phyloP scores from a whole-genome alignment of 2,797 vertebrate genomes.

The Cercopithecus mitis region DNA sequence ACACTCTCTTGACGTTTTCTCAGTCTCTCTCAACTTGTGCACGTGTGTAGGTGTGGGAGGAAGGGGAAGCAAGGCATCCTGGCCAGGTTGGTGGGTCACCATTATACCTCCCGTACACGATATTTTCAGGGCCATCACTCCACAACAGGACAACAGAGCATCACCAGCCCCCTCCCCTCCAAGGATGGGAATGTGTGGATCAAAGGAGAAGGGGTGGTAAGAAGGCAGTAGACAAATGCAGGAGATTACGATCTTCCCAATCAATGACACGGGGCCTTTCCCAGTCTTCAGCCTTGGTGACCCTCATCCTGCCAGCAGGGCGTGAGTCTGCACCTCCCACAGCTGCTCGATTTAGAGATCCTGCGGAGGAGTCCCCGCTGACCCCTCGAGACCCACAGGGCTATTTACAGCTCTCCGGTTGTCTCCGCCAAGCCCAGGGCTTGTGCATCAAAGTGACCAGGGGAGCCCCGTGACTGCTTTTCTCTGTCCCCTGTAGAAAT shows the following conservation, averaged over 20 bases:
- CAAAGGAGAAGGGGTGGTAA: neutral
- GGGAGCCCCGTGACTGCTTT: neutral
- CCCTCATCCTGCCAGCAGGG: constrained; percentile 50
- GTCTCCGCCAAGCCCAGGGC: neutral
- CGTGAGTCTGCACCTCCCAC: constrained; percentile 67
- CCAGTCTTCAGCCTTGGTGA: neutral
- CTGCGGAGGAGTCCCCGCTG: constrained; percentile 73
- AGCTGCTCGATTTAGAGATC: constrained; percentile 75
- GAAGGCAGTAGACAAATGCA: neutral
- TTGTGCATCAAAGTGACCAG: constrained; percentile 29
- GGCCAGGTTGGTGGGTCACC: neutral
- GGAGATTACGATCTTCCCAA: neutral
- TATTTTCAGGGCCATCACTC: neutral
- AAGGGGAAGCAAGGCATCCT: neutral
- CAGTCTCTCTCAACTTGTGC: neutral
- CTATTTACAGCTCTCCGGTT: constrained; percentile 74
- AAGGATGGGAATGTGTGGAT: neutral
- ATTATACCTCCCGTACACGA: neutral
- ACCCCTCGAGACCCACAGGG: constrained; percentile 64
- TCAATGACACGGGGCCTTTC: neutral
- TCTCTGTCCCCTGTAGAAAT: neutral
- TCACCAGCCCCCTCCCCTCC: neutral
- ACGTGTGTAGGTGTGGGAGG: rapidly evolving
- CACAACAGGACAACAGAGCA: neutral
- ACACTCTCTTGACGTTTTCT: neutral